Conservation (phyloP, 2,113 vertebrate species). For the Numida meleagris region DNA sequence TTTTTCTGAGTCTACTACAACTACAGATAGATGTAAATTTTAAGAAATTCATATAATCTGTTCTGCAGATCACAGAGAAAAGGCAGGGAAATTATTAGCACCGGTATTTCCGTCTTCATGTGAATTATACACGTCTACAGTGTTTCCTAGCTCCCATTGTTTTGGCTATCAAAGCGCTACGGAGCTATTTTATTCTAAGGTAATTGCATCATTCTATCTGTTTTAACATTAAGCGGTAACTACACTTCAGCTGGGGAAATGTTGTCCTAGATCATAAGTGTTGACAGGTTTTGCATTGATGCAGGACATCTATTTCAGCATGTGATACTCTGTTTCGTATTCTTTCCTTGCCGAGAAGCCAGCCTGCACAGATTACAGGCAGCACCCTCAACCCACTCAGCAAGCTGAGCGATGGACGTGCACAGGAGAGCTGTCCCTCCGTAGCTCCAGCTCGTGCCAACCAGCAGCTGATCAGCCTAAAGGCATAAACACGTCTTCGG, state of each 20-base stretch:
- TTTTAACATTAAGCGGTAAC: background rate
- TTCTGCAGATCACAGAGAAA: background rate
- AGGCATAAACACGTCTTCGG: background rate
- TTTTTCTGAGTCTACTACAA: background rate
- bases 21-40: background rate
- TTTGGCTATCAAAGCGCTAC: background rate
- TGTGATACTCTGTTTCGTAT: accelerated
- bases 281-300: background rate
- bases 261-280: background rate
- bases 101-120: background rate
- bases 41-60: background rate
- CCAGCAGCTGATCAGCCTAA: background rate
- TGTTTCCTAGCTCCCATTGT: background rate
- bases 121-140: background rate
- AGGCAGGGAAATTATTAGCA: background rate
- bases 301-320: background rate
- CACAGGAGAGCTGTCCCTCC: background rate
- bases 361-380: accelerated
- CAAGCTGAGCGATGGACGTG: accelerated
- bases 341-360: background rate
- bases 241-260: background rate
- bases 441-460: background rate
- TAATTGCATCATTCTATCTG: background rate
- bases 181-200: background rate
- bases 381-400: accelerated